Percentiles rank a stretch among this genome's conserved stretches.
Conservation (phyloP, 2,888 invertebrate species). For the Griposia aprilina region DNA sequence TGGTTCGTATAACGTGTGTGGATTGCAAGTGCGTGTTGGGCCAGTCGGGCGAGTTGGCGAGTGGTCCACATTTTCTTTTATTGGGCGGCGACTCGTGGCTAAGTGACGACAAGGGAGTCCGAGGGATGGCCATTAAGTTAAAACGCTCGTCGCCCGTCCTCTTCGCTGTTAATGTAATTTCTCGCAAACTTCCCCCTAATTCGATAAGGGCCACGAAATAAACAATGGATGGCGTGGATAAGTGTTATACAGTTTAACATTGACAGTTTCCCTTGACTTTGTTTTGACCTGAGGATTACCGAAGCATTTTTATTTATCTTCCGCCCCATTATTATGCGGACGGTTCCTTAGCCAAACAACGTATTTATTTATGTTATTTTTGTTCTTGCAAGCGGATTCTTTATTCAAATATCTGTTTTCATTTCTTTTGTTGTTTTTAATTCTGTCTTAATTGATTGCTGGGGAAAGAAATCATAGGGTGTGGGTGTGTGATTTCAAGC, state of each 20-base stretch:
- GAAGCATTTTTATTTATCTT: conserved; percentile 39
- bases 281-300: conserved; percentile 54
- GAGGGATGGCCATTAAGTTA: conserved; percentile 78
- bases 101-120: conserved; percentile 78
- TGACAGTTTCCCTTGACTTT: conserved; percentile 63
- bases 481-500: background rate
- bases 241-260: conserved; percentile 67
- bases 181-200: conserved; percentile 79
- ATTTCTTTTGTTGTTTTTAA: conserved; percentile 2
- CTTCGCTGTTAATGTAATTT: conserved; percentile 82
- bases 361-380: conserved; percentile 16
- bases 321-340: conserved; percentile 23
- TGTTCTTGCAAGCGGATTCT: conserved; percentile 1
- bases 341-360: conserved; percentile 11
- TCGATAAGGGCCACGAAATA: conserved; percentile 78
- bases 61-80: conserved; percentile 71
- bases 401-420: conserved; percentile 23
- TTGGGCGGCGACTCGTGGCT: conserved; percentile 67
- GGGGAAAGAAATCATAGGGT: background rate
- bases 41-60: conserved; percentile 24
- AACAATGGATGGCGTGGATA: conserved; percentile 73
- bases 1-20: conserved; percentile 39
- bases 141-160: conserved; percentile 77
- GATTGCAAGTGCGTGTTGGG: conserved; percentile 53
- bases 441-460: background rate